phyloP scores from a whole-genome alignment of 1,140 invertebrate genomes.

The Heterodera schachtii region DNA sequence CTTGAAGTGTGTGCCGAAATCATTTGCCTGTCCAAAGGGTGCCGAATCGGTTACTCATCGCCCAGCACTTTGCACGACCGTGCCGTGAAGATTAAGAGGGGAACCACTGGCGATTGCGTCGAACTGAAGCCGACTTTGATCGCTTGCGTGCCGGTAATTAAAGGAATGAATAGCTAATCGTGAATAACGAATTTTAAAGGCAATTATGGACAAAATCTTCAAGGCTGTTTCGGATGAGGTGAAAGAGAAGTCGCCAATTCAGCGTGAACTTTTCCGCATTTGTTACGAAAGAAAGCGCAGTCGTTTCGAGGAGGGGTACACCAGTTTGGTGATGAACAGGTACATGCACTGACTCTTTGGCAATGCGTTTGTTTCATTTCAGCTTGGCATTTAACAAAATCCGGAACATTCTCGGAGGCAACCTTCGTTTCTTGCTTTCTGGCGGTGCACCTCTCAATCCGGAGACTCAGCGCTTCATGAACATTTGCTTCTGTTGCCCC shows the following conservation, averaged over 20 bases:
- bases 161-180: background rate
- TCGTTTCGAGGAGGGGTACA: constrained; percentile 79
- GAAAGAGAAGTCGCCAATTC: constrained; percentile 53
- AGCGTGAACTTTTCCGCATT: constrained; percentile 66
- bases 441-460: constrained; percentile 93
- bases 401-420: constrained; percentile 80
- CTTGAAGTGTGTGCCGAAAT: constrained; percentile 81
- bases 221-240: constrained; percentile 67
- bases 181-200: constrained; percentile 39
- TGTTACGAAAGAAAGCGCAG: constrained; percentile 66
- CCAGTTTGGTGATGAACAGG: constrained; percentile 79
- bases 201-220: constrained; percentile 67
- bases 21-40: constrained; percentile 71
- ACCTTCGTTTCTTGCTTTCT: constrained; percentile 80
- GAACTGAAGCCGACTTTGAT: constrained; percentile 88
- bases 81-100: constrained; percentile 88
- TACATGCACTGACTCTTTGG: constrained; percentile 35
- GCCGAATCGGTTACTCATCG: constrained; percentile 93
- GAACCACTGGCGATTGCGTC: constrained; percentile 80
- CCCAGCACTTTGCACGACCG: constrained; percentile 88
- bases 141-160: constrained; percentile 84
- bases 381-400: constrained; percentile 79
- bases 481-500: constrained; percentile 85
- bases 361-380: constrained; percentile 46
- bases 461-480: constrained; percentile 91